These are phyloP conservation scores for Acanthosepion lycidas DNA, from an alignment of 2,888 invertebrate species.

Conservation along the genomic window DNA sequence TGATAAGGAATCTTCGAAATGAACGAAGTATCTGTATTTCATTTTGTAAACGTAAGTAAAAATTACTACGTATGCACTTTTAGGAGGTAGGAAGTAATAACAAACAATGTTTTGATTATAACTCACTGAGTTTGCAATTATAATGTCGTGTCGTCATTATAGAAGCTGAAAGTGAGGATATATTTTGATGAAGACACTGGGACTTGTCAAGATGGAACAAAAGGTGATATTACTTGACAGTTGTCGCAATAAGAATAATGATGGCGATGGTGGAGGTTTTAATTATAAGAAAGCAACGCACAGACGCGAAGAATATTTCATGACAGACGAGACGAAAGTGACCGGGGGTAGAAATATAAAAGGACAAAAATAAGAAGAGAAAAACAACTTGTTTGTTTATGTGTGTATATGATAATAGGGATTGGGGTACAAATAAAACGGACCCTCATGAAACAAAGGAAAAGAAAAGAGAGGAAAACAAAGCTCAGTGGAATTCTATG, in stretches of 20 bases:
- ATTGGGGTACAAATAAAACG: neutral
- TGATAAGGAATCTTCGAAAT: no score
- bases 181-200: neutral
- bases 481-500: neutral
- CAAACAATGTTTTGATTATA: neutral
- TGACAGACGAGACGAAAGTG: neutral
- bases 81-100: neutral
- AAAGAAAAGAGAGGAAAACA: neutral
- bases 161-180: neutral
- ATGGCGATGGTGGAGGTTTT: neutral
- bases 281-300: conserved; percentile 20
- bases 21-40: no score
- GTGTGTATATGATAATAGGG: neutral
- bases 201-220: neutral
- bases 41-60: neutral
- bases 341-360: neutral
- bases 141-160: neutral
- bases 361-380: neutral
- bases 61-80: neutral
- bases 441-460: neutral
- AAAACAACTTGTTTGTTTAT: neutral
- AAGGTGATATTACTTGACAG: neutral
- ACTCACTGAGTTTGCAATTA: neutral
- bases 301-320: neutral
- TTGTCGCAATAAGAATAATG: neutral